These are phyloP conservation scores for Asteroscopus sphinx DNA, from an alignment of 2,888 invertebrate species.

Conservation along the genomic window DNA sequence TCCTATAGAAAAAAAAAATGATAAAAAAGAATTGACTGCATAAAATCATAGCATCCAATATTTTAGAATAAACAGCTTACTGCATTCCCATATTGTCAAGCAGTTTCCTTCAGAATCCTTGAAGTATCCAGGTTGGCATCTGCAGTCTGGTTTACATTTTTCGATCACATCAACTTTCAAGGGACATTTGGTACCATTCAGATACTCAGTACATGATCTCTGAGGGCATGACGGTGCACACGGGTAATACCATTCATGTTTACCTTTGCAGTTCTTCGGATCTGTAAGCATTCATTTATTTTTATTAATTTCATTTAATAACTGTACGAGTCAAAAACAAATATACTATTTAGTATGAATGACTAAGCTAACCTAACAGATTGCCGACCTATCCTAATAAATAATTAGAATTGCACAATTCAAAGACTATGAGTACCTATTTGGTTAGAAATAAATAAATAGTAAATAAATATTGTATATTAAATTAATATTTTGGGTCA, in stretches of 20 bases:
- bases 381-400: no score
- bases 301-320: no score
- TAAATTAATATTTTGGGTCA: no score
- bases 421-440: no score
- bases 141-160: constrained; percentile 52
- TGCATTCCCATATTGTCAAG: constrained; percentile 48
- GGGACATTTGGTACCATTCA: constrained; percentile 21
- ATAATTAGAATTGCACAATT: no score
- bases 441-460: no score
- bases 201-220: constrained; percentile 30
- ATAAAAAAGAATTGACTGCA: neutral
- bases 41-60: neutral
- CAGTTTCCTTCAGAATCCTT: constrained; percentile 55
- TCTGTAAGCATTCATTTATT: constrained; percentile 24
- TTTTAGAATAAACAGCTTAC: constrained; percentile 30
- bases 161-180: neutral
- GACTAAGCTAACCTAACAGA: no score
- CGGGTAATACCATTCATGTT: constrained; percentile 17
- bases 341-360: no score
- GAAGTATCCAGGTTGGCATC: constrained; percentile 49
- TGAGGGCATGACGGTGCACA: constrained; percentile 41
- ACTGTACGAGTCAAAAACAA: no score
- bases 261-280: constrained; percentile 26
- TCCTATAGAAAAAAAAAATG: constrained; percentile 6
- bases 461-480: no score